These are phyloP conservation scores for Sisor rabdophorus DNA, from an alignment of 2,113 vertebrate species.

Conservation along the genomic window DNA sequence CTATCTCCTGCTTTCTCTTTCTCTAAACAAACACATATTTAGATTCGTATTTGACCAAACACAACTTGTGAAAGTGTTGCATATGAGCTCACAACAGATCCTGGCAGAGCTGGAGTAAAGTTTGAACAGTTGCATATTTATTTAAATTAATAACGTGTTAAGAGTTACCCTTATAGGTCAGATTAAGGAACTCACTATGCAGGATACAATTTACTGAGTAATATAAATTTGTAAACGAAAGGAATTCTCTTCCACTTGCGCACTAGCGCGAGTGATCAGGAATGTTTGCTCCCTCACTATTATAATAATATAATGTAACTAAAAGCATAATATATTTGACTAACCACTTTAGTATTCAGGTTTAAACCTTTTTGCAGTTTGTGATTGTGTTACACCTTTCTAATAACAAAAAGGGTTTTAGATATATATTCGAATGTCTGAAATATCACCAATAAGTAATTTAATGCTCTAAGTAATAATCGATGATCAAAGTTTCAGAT, in stretches of 20 bases:
- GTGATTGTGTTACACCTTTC: too few species aligned
- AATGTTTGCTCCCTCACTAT: neutral
- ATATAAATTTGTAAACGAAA: neutral
- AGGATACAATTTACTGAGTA: neutral
- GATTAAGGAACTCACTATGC: neutral
- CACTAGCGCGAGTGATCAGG: neutral
- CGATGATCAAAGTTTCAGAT: too few species aligned
- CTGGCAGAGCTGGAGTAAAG: conserved; percentile 37
- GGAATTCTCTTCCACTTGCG: neutral
- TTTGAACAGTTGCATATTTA: conserved; percentile 30
- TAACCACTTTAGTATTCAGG: too few species aligned
- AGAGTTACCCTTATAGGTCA: neutral
- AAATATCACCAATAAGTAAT: too few species aligned
- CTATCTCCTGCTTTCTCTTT: neutral
- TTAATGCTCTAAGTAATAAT: too few species aligned
- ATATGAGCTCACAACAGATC: conserved; percentile 55
- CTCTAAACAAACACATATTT: neutral
- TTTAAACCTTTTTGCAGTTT: too few species aligned
- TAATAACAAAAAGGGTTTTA: too few species aligned
- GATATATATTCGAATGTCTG: too few species aligned
- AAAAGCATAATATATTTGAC: too few species aligned
- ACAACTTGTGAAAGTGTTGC: conserved; percentile 64
- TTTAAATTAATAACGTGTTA: neutral
- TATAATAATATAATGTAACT: too few species aligned
- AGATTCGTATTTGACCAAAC: conserved; percentile 62